These are phyloP conservation scores for Alectura lathami DNA, from an alignment of 2,113 vertebrate genomes.

Conservation along the genomic window DNA sequence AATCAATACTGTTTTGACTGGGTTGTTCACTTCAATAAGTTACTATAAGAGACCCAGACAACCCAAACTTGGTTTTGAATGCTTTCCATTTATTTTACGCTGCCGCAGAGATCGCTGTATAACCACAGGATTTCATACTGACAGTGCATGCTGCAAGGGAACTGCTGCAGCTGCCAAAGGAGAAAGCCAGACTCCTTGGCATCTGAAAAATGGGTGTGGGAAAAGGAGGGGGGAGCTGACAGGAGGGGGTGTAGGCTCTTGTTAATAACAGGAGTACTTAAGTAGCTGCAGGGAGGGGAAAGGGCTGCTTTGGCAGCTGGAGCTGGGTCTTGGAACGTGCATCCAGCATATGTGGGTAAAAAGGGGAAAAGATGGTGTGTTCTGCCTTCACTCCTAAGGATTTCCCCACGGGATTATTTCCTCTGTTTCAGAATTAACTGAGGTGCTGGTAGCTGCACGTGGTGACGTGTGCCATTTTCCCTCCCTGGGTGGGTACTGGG, in stretches of 20 bases:
- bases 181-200: conserved; percentile 43
- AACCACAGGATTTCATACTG: conserved; percentile 54
- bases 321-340: not conserved
- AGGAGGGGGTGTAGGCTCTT: not conserved
- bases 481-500: not conserved
- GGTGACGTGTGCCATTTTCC: rapidly evolving
- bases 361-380: not conserved
- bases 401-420: not conserved
- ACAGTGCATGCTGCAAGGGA: not conserved
- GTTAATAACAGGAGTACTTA: conserved; percentile 39
- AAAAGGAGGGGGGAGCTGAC: not conserved
- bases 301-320: conserved; percentile 10
- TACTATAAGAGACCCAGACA: conserved; percentile 48
- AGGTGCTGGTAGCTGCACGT: not conserved
- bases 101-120: conserved; percentile 24
- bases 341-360: not conserved
- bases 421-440: not conserved
- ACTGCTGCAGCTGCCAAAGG: conserved; percentile 47
- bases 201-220: conserved; percentile 36
- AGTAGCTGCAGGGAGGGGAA: conserved; percentile 7
- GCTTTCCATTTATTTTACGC: conserved; percentile 57
- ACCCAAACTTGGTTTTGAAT: conserved; percentile 31
- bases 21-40: conserved; percentile 31
- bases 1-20: conserved; percentile 66
- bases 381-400: rapidly evolving